phyloP scores from a whole-genome alignment of 35 echinoderm and acorn worm genomes.

The Ptychodera flava region DNA sequence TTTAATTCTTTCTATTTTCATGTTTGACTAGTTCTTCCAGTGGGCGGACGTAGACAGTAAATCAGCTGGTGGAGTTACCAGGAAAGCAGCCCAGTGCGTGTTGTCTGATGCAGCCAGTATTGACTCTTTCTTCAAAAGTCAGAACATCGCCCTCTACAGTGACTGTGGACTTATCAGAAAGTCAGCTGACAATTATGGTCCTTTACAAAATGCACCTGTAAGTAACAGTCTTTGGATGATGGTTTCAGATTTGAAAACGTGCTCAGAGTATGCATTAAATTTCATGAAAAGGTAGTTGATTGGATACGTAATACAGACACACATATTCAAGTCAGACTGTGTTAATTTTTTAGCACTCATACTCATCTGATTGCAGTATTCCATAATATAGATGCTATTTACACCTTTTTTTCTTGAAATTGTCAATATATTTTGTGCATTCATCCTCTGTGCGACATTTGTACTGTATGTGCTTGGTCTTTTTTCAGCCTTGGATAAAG shows the following conservation, averaged over 20 bases:
- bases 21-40: constrained; percentile 97
- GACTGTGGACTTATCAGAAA: constrained; percentile 59
- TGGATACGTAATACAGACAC: too few relatives aligned
- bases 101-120: constrained; percentile 43
- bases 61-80: neutral
- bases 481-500: constrained; percentile 55
- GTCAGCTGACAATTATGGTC: constrained; percentile 21
- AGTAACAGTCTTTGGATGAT: constrained; percentile 15
- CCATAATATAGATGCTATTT: too few relatives aligned
- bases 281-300: too few relatives aligned
- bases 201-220: constrained; percentile 58
- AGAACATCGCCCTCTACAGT: constrained; percentile 56
- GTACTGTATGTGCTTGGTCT: too few relatives aligned
- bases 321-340: too few relatives aligned
- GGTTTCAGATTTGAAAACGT: neutral
- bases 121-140: constrained; percentile 46
- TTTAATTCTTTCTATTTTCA: too few relatives aligned
- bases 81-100: neutral
- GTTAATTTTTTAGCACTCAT: too few relatives aligned
- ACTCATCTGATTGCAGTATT: too few relatives aligned
- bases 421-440: too few relatives aligned
- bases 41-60: constrained; percentile 66
- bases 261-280: neutral
- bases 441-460: too few relatives aligned
- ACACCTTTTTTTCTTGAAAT: too few relatives aligned